Base-by-base conservation (phyloP, 2,888 invertebrate species). In the Oxycera nigricornis region DNA sequence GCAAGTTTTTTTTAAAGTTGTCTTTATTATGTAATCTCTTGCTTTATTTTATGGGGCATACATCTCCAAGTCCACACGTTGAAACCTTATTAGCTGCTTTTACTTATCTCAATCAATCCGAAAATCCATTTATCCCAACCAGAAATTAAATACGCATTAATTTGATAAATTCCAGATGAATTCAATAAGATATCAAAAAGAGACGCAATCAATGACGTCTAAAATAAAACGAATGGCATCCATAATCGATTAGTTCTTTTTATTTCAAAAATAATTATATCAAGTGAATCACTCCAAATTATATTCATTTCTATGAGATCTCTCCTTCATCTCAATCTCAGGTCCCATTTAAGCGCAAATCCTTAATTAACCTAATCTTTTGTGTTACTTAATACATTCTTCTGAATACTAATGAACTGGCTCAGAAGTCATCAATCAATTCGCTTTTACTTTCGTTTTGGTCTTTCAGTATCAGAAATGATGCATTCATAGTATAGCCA, bases 371-470 rank as follows among this genome's bases (percentile, higher is more conserved):
- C 68, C 30, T 46, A 50, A 68, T 68, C 50, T 68, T 46, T 50
- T 68, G 46, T 68, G 46, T 50, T 68, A 68, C 46, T 30, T 68
- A 50, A 50, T 50, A 50, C 50, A 68, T 68, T 68, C 50, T 17
- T 68, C 28, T 50, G 28, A 68, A 50, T 46, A 68, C 68, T 68
- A 68, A 68, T 68, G 68, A 68, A 68, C 68, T 68, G 20, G 50
- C 68, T 46, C 68, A 68, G 50, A 50, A 68, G 50, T 50, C 68
- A 68, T 68, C 26, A 68, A 68, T 68, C 68, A 68, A 68, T 68
- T 22, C 68, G 28, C 30, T 22, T 65, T 65, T 65, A 65, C 24
- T 61, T 61, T 61, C 31, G 30, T 61, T n/a, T 31, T 31, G 31
- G 31, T 31, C 11, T 26, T 31, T 61, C 61, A 31, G 31, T 31